These are phyloP conservation scores for Dilophus febrilis DNA, from an alignment of 2,888 invertebrate genomes.

Conservation along the genomic window DNA sequence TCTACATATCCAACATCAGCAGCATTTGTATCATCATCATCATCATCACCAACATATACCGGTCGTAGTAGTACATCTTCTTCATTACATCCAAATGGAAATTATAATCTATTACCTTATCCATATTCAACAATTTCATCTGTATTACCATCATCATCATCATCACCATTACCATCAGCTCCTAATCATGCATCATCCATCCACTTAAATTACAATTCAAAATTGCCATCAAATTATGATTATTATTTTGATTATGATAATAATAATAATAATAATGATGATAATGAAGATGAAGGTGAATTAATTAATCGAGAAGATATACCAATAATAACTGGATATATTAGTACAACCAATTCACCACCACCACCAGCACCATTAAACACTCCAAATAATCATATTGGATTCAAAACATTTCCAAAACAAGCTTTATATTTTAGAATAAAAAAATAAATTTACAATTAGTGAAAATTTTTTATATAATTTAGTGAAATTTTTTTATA, in stretches of 20 bases:
- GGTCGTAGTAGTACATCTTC: too few species aligned
- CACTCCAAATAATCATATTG: background rate
- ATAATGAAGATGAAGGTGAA: too few species aligned
- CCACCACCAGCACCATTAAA: background rate
- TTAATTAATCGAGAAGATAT: too few species aligned
- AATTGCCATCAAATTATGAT: background rate
- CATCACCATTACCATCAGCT: too few species aligned
- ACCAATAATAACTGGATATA: background rate
- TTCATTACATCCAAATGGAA: too few species aligned
- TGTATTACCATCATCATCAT: too few species aligned
- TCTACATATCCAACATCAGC: background rate
- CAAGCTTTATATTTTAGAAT: background rate
- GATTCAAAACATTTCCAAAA: background rate
- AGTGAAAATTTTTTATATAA: too few species aligned
- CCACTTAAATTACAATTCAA: background rate
- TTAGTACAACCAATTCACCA: background rate
- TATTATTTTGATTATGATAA: conserved; percentile 1
- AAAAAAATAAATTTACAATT: background rate
- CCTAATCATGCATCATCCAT: too few species aligned
- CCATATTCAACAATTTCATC: background rate
- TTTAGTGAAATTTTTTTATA: too few species aligned
- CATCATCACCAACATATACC: background rate
- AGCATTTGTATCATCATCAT: background rate
- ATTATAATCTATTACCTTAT: too few species aligned
- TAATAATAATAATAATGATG: background rate